phyloP scores from a whole-genome alignment of 1,140 invertebrate genomes.

The Panagrolaimus sp. region DNA sequence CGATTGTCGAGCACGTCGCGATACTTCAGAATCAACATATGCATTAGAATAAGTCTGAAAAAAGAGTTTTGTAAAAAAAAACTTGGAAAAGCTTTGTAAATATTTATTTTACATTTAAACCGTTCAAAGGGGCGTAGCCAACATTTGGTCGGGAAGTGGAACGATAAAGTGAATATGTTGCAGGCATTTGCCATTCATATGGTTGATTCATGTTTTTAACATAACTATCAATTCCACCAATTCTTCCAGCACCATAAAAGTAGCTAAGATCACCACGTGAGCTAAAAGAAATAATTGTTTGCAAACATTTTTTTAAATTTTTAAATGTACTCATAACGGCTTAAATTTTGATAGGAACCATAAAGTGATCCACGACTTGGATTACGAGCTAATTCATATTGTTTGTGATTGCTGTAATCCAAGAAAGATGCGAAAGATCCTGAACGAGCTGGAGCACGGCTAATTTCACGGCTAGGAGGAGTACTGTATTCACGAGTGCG shows the following conservation, averaged over 20 bases:
- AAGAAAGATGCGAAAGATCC: conserved; percentile 58
- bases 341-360: conserved; percentile 46
- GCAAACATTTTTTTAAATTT: neutral
- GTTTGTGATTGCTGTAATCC: conserved; percentile 54
- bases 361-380: conserved; percentile 55
- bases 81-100: conserved; percentile 7
- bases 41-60: conserved; percentile 11
- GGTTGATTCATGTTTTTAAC: conserved; percentile 50
- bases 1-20: conserved; percentile 28
- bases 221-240: conserved; percentile 58
- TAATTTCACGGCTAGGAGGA: conserved; percentile 48
- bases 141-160: conserved; percentile 46
- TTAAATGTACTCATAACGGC: conserved; percentile 42
- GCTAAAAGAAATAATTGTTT: conserved; percentile 37
- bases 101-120: conserved; percentile 46
- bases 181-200: conserved; percentile 55
- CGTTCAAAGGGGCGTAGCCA: conserved; percentile 49
- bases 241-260: conserved; percentile 50
- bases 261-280: conserved; percentile 55
- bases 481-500: conserved; percentile 56
- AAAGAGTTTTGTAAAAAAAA: conserved; percentile 30
- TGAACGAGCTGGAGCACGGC: conserved; percentile 48
- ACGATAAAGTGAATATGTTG: conserved; percentile 52
- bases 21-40: conserved; percentile 34
- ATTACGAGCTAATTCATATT: conserved; percentile 52